Base-by-base conservation (phyloP, 2,888 invertebrate species). In the Trichopria drosophilae region DNA sequence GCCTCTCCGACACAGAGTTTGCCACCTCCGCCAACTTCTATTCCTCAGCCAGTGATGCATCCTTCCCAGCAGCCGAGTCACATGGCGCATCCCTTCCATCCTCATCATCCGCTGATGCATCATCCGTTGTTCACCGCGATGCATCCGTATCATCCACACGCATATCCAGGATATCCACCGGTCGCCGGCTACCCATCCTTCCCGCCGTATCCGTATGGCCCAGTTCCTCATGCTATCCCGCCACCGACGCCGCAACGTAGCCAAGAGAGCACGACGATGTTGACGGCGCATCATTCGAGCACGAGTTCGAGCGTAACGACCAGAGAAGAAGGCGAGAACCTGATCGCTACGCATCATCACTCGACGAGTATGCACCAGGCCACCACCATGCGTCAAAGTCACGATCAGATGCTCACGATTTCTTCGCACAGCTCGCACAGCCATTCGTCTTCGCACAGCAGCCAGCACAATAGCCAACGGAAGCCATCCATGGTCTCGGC, bases 1-100 rank as follows among this genome's bases (percentile, higher is more conserved):
- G 72, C 73, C 1, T 75, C 69, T 15, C 74, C 74, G 2, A 71
- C 70, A 1, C 71, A 72, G 4, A 65, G 78, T n/a, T 79, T 81
- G 37, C 75, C 82, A 20, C 80, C 82, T 4, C 82, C 85, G 56
- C 83, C 84, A 1, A 78, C 84, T 4, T 82, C 85, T 2, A 82
- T 85, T 59, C 80, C 85, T 9, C 85, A 84, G 22, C 84, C 85
- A 4, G 80, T 84, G 10, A 86, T 88, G 79, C 88, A 88, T 72
- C 85, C 88, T 5, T 83, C 86, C 2, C 88, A 87, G 67, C 87
- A 86, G 65, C 83, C 83, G 35, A 86, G 86, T 55, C 83, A 82
- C 64, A 75, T 75, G 72, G 82, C 83, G 39, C 83, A 83, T 75
- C 82, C 86, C 12, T 84, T 87, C 74, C 90, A 90, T 63, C 85